A percentile compares a stretch with the other conserved stretches of the same genome.
phyloP scores from a whole-genome alignment of 2,888 invertebrate genomes.

The Ecliptopera silaceata region DNA sequence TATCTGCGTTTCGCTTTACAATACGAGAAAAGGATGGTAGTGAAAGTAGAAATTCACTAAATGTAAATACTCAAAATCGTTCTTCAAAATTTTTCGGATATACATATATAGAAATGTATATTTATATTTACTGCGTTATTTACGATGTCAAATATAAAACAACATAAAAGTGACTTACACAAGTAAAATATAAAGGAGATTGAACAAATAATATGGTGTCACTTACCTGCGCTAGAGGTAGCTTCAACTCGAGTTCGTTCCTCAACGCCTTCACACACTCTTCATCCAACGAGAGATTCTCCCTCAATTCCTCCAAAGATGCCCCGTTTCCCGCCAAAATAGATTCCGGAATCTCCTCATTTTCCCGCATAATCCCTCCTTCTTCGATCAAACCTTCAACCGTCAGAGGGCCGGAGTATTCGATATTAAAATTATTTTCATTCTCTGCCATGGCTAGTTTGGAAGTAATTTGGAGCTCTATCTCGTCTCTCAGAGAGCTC shows the following conservation, averaged over 20 bases:
- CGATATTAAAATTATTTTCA: constrained; percentile 79
- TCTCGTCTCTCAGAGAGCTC: constrained; percentile 52
- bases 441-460: constrained; percentile 80
- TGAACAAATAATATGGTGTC: too few species aligned
- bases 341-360: constrained; percentile 59
- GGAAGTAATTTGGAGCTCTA: constrained; percentile 72
- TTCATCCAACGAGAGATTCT: constrained; percentile 85
- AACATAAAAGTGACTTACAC: too few species aligned
- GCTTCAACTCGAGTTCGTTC: constrained; percentile 87
- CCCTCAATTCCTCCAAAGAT: constrained; percentile 77
- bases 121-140: too few species aligned
- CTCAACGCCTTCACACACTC: constrained; percentile 88
- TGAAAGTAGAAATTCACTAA: too few species aligned
- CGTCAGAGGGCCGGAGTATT: constrained; percentile 71
- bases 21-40: too few species aligned
- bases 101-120: too few species aligned
- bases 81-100: too few species aligned
- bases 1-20: too few species aligned
- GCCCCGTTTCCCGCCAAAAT: constrained; percentile 78
- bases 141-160: too few species aligned
- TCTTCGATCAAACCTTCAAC: constrained; percentile 64
- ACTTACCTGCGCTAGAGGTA: constrained; percentile 86
- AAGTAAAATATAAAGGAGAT: too few species aligned
- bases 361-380: constrained; percentile 47
- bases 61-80: too few species aligned